Evolutionary conservation across 1,140 invertebrate genomes (phyloP), one percentile per base, ranked within the genome.

Genomic region (Manduca sexta): DNA sequence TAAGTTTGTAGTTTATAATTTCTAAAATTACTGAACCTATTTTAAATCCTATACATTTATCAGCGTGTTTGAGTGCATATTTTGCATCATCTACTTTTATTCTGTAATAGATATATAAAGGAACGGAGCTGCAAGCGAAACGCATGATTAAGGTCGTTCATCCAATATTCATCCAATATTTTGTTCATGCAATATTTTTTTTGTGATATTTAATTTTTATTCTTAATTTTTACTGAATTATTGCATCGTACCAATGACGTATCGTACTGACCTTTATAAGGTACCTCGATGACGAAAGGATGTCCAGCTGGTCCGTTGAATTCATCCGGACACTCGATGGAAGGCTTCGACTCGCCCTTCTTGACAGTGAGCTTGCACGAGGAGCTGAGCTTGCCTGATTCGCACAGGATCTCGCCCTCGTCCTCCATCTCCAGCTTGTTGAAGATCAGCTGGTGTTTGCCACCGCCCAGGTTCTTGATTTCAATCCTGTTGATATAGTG

Each of bases 371-470:
- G 85, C 58, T 95, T 94, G 82, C 95, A 96, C 3, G 90, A 88
- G 10, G 93, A 94, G 34, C 88, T 91, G 0, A 97, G 74, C 69
- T 94, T 91, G 13, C 93, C 93, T 43, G 94, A 95, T 74, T 94
- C 91, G 62, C 94, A 95, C 14, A 90, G 91, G 43, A 97, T 93
- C 82, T 97, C 95, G 51, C 95, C 95, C 38, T 92, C 91, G 68
- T 97, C 95, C 21, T 86, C 88, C 88, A 96, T 88, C 57, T 95
- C 93, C 10, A 93, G 66, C 60, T 90, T 92, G 61, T 95, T 95
- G 70, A 98, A 96, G 18, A 97, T 89, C 0, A 97, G 86, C 68
- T 96, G 94, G 75, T 97, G 96, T 78, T 96, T 95, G 31, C 95
- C 96, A 69, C 95, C 95, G 37, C 95, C 95, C 35, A 97, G 82